These are phyloP conservation scores for rabbit (Oryctolagus cuniculus) DNA, from an alignment of 2,113 vertebrate species.

Conservation along the genomic window mOryCun1.1 NC_091434.1:154025501-154026000, in stretches of 20 bases:
- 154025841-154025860: constrained; percentile 42
- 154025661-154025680: constrained; percentile 71
- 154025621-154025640: no score
- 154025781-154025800: constrained; percentile 29
- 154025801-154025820: constrained; percentile 70
- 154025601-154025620: no score
- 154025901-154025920: background rate
- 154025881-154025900: constrained; percentile 19
- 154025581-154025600: no score
- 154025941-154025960: background rate
- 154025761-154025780: constrained; percentile 45
- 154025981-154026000: background rate
- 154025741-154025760: constrained; percentile 46
- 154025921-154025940: background rate
- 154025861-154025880: background rate
- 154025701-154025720: constrained; percentile 39
- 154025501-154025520: no score
- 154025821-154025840: constrained; percentile 14
- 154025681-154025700: constrained; percentile 48
- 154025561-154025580: no score
- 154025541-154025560: no score
- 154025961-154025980: background rate
- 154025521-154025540: no score
- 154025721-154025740: constrained; percentile 32
- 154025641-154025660: no score